Evolutionary conservation across 1,140 invertebrate species (phyloP), one percentile per base, ranked within the genome.

Genomic region (Colletes gigas): DNA sequence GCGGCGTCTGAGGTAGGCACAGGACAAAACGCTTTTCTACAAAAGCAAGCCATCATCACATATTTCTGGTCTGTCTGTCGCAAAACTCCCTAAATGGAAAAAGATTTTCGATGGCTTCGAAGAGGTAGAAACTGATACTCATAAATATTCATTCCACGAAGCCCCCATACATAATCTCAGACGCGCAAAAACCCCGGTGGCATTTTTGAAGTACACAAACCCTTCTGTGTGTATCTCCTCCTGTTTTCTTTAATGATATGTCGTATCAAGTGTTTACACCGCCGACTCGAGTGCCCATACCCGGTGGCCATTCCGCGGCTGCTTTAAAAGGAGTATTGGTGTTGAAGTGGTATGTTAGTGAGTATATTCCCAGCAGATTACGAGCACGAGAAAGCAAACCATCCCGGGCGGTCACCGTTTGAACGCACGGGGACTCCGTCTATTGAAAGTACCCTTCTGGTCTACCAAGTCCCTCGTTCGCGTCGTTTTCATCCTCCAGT

Each of bases 261-360:
- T 70, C 41, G 30, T 62, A 70, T 77, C 54, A 50, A 76, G 17
- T 69, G 30, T 30, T 57, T 52, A 69, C 65, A 17, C 52, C 68
- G 63, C 50, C 15, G 19, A 21, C 39, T 4, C 12, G 12, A 12
- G 55, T 17, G 3, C 17, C 19, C 50, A 67, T 60, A 41, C 39
- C 41, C 62, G 17, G 17, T 62, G 54, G 44, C 4, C 15, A 62
- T 62, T 52, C 75, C 0, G 21, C 54, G 54, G 17, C 15, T 47
- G 62, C 60, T 77, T 77, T 77, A 69, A 81, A 77, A 69, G 19
- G 14, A 76, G 57, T 57, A 81, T 41, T 62, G 21, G 60, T 69
- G 59, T 76, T 39, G 62, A 81, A 81, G 79, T 63, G 55, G 79
- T 30, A 77, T 57, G 73, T 30, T 81, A 41, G 47, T 19, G 44